Evolutionary conservation across 2,888 invertebrate species (phyloP), one percentile per base, ranked within the genome.

Genomic region (Thymelicus lineola): DNA sequence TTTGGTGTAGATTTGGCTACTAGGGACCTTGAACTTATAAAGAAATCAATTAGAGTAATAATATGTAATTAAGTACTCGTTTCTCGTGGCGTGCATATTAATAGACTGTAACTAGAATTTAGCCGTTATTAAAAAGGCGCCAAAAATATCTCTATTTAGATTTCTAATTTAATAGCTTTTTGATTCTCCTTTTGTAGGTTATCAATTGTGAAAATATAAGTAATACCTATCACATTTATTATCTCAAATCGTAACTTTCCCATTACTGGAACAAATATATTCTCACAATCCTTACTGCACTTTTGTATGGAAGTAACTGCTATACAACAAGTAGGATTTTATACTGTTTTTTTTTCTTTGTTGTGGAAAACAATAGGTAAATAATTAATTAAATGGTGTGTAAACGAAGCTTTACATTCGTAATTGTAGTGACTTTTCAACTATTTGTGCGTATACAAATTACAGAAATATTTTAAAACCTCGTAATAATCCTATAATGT

Each of bases 391-490:
- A 28, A 55, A 20, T 20, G 12, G 3, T 28, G 63, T 46, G 55
- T 55, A 46, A 1, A 68, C 6, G 35, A 45, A 35, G 45, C 67
- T 45, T 53, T 62, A 68, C 36, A 14, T 55, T 55, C 15, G 45
- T 55, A 68, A 68, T 68, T 68, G 46, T 14, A 12, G 20, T 55
- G 61, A 55, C 53, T 50, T 61, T 68, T 61, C 55, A 61, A 68
- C 38, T 55, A 68, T 61, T 68, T 68, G 55, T 55, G 45, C 55
- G 53, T 68, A 46, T 55, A 38, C 38, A 38, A 68, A 55, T 42
- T 55, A 45, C 28, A 68, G 55, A 68, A 20, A 55, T 62, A 68
- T 67, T 67, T 67, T 67, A 61, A 67, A 67, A 55, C 48, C 61
- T 67, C 55, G 55, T 61, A 53, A 61, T 67, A 36, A 61, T 53